A percentile compares a stretch with the other conserved stretches of the same genome.
Evolutionary conservation across 1,140 invertebrate species (phyloP).

Genomic region (Cydia strobilella): DNA sequence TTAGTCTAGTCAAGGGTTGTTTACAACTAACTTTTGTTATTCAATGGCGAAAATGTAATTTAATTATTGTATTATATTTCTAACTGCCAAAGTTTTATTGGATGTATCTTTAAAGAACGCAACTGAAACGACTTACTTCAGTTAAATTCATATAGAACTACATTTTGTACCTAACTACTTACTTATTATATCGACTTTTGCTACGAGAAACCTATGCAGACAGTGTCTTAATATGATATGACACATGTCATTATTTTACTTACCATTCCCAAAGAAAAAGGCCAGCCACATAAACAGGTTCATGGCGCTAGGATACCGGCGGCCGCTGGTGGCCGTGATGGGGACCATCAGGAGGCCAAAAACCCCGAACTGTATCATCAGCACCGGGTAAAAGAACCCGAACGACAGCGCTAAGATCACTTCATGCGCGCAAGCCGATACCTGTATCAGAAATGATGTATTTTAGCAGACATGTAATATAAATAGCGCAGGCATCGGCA

Average conservation of each 20-base stretch:
- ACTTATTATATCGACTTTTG: background rate
- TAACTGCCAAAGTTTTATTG: too few relatives aligned
- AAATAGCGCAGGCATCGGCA: too few relatives aligned
- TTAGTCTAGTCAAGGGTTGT: constrained; percentile 1
- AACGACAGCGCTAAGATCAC: constrained; percentile 90
- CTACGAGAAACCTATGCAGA: background rate
- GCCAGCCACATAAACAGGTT: constrained; percentile 92
- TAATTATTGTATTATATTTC: too few relatives aligned
- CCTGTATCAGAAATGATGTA: constrained; percentile 40
- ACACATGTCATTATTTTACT: background rate
- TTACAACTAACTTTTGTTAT: background rate
- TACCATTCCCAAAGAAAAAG: constrained; percentile 88
- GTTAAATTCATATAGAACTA: too few relatives aligned
- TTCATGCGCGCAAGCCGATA: constrained; percentile 91
- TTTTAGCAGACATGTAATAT: too few relatives aligned
- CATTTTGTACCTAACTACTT: too few relatives aligned
- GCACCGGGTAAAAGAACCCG: constrained; percentile 92
- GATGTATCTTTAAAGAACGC: too few relatives aligned
- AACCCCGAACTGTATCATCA: constrained; percentile 86
- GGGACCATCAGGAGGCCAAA: constrained; percentile 82
- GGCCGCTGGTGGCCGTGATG: constrained; percentile 70
- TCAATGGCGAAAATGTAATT: too few relatives aligned
- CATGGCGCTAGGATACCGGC: constrained; percentile 79
- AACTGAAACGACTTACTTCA: too few relatives aligned
- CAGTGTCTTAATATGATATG: background rate